Percentiles rank a stretch among this genome's conserved stretches.
These are phyloP conservation scores for Albula goreensis DNA, from an alignment of 2,113 vertebrate species.

Conservation along the genomic window DNA sequence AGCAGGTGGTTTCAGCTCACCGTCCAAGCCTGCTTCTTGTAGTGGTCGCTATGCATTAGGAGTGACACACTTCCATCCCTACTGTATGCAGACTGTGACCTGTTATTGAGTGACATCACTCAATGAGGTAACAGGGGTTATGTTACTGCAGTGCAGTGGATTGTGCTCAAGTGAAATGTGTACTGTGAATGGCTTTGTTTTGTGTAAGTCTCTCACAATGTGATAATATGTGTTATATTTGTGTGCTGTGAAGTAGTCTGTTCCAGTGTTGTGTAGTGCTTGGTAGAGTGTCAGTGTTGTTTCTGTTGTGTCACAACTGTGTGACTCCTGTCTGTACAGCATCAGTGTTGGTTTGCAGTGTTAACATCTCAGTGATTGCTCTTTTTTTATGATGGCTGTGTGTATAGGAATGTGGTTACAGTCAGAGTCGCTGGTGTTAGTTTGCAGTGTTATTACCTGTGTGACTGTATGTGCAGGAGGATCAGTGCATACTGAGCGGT, in stretches of 20 bases:
- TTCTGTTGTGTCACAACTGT: background rate
- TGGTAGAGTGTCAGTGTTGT: background rate
- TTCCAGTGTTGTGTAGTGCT: background rate
- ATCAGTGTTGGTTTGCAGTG: constrained; percentile 1
- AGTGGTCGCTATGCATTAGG: background rate
- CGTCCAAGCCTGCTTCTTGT: background rate
- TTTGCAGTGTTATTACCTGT: background rate
- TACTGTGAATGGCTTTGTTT: background rate
- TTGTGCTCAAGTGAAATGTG: background rate
- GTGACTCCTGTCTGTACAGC: background rate
- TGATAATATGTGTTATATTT: background rate
- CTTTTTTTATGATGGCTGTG: too few species aligned
- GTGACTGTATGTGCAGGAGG: constrained; percentile 61
- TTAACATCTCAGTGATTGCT: background rate
- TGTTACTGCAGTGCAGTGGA: background rate
- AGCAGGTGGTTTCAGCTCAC: background rate
- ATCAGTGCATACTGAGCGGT: constrained; percentile 83
- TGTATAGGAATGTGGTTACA: background rate
- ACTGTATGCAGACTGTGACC: background rate
- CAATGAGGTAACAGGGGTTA: background rate
- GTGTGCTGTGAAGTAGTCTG: background rate
- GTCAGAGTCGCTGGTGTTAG: too few species aligned
- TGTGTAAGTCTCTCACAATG: background rate
- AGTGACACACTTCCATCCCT: background rate
- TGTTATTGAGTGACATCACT: background rate